A percentile compares a stretch with the other conserved stretches of the same genome.
These are phyloP conservation scores for Thoracochromis brauschi DNA, from an alignment of 2,113 vertebrate species.

Conservation along the genomic window DNA sequence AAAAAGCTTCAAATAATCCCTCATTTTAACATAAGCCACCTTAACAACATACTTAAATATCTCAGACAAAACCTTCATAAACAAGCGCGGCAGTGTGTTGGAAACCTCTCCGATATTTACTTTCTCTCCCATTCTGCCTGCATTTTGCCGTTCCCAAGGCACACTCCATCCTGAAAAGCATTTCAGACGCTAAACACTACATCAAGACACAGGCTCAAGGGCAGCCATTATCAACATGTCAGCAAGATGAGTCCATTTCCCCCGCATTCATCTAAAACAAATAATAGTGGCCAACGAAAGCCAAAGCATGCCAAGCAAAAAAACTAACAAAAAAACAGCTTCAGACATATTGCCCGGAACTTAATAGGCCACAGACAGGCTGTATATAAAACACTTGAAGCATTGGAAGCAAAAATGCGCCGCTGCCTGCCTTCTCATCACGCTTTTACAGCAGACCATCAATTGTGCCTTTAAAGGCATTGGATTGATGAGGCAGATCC, in stretches of 20 bases:
- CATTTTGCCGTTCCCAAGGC: slow-evolving; percentile 36
- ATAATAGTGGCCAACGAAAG: slow-evolving; percentile 29
- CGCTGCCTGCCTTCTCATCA: neutral
- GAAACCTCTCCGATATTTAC: neutral
- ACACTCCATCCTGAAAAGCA: slow-evolving; percentile 43
- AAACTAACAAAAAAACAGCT: neutral
- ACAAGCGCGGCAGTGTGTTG: neutral
- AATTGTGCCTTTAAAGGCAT: slow-evolving; percentile 5
- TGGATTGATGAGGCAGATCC: slow-evolving; percentile 19
- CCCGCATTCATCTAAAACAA: slow-evolving; percentile 49
- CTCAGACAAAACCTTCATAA: neutral
- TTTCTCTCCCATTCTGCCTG: neutral
- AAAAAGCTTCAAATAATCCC: neutral
- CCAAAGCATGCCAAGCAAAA: slow-evolving; percentile 7
- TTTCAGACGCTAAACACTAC: slow-evolving; percentile 52
- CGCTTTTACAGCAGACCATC: slow-evolving; percentile 1
- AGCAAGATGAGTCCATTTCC: slow-evolving; percentile 60
- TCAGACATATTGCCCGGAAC: slow-evolving; percentile 34
- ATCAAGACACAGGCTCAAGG: slow-evolving; percentile 57
- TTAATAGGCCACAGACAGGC: slow-evolving; percentile 40
- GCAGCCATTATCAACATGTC: slow-evolving; percentile 66
- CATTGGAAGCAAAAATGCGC: neutral
- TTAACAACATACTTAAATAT: neutral
- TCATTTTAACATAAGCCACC: neutral
- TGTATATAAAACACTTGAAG: slow-evolving; percentile 27